Percentiles rank a stretch among this genome's conserved stretches.
These are phyloP conservation scores for Tapera naevia DNA, from an alignment of 2,797 vertebrate species.

Conservation along the genomic window DNA sequence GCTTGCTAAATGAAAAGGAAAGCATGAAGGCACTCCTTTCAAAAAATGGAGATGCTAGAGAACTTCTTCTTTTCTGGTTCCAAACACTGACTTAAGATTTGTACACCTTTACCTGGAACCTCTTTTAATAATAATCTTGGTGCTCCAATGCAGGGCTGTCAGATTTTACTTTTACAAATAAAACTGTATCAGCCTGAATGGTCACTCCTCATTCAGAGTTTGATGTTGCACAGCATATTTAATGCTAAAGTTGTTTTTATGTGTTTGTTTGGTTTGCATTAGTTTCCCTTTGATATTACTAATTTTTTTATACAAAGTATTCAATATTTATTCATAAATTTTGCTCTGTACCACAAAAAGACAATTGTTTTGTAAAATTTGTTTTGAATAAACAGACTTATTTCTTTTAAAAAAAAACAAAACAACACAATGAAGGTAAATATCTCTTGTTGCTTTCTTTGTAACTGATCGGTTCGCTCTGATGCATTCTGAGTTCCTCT, in stretches of 20 bases:
- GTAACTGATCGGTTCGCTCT: not conserved
- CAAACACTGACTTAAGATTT: constrained; percentile 29
- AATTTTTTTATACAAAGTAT: constrained; percentile 73
- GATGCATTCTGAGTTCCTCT: not conserved
- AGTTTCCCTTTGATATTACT: constrained; percentile 71
- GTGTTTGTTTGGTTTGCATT: constrained; percentile 68
- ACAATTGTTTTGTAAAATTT: constrained; percentile 67
- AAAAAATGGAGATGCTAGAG: constrained; percentile 47
- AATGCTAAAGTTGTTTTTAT: constrained; percentile 70
- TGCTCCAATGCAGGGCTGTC: constrained; percentile 69
- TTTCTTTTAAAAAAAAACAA: constrained; percentile 18
- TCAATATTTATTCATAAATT: constrained; percentile 77
- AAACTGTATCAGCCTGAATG: constrained; percentile 58
- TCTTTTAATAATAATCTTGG: constrained; percentile 28
- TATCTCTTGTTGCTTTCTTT: constrained; percentile 15
- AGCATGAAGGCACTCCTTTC: constrained; percentile 67
- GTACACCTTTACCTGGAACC: not conserved
- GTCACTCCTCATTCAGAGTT: constrained; percentile 53
- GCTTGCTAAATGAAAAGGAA: constrained; percentile 63
- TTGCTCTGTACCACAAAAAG: constrained; percentile 67
- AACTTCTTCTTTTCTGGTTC: constrained; percentile 26
- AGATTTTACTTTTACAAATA: constrained; percentile 40
- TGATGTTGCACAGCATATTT: constrained; percentile 65
- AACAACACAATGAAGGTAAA: not conserved
- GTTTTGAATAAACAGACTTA: constrained; percentile 77